These are phyloP conservation scores for Sycobia sp. DNA, from an alignment of 1,140 invertebrate species.

Conservation along the genomic window DNA sequence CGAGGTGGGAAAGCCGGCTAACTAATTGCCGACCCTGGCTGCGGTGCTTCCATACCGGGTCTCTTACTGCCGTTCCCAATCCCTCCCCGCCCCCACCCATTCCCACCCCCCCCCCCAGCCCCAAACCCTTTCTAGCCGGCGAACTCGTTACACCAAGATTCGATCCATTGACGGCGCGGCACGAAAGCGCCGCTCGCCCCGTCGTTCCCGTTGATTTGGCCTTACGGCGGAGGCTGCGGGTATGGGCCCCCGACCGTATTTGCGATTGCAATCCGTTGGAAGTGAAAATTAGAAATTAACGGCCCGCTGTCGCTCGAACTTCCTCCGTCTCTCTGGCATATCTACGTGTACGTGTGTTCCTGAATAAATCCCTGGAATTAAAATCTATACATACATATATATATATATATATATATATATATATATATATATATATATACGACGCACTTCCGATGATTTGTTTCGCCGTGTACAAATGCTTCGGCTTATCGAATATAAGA, in stretches of 20 bases:
- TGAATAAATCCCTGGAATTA: too few relatives aligned
- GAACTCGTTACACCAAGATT: constrained; percentile 8
- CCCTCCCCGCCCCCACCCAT: too few relatives aligned
- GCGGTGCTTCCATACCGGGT: background rate
- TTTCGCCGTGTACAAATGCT: too few relatives aligned
- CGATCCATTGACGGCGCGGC: constrained; percentile 9
- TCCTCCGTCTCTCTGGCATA: too few relatives aligned
- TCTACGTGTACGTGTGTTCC: too few relatives aligned
- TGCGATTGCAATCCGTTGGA: constrained; percentile 16
- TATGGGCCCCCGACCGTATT: too few relatives aligned
- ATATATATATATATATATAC: too few relatives aligned
- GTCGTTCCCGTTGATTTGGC: background rate
- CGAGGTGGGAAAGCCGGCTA: constrained; percentile 3
- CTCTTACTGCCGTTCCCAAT: background rate
- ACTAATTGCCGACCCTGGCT: constrained; percentile 23
- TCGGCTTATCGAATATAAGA: too few relatives aligned
- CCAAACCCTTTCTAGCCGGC: background rate
- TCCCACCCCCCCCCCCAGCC: background rate
- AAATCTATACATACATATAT: too few relatives aligned
- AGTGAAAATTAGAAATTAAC: constrained; percentile 20
- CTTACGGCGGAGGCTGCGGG: background rate
- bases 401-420: too few relatives aligned
- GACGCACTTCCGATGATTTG: too few relatives aligned
- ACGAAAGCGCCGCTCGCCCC: background rate
- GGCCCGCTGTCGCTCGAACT: background rate